These are phyloP conservation scores for Tetraneura akinire DNA, from an alignment of 1,140 invertebrate species.

Conservation along the genomic window DNA sequence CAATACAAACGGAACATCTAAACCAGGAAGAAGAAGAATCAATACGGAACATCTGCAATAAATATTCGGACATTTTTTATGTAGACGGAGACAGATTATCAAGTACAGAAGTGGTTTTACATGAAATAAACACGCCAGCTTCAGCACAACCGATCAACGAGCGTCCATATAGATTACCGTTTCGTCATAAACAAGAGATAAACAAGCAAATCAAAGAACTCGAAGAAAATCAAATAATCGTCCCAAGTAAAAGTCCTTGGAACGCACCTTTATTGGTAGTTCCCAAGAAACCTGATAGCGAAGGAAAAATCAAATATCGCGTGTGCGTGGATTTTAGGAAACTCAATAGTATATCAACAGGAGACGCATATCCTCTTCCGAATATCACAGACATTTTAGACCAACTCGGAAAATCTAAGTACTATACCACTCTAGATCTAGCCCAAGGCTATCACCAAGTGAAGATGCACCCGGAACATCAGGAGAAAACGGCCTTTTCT, in stretches of 20 bases:
- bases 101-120: neutral
- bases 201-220: constrained; percentile 56
- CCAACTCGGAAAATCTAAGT: too few relatives aligned
- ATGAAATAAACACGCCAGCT: neutral
- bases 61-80: constrained; percentile 51
- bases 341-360: too few relatives aligned
- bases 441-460: neutral
- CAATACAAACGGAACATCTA: constrained; percentile 50
- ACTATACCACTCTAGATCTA: neutral
- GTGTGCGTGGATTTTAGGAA: constrained; percentile 36
- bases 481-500: too few relatives aligned
- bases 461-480: too few relatives aligned
- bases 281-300: constrained; percentile 54
- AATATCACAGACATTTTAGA: too few relatives aligned
- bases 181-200: constrained; percentile 57
- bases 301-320: constrained; percentile 53
- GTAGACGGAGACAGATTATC: neutral
- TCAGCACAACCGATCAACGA: constrained; percentile 52
- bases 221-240: constrained; percentile 49
- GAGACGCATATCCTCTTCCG: too few relatives aligned
- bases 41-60: neutral
- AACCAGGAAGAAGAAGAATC: constrained; percentile 51
- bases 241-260: constrained; percentile 50
- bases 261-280: constrained; percentile 50
- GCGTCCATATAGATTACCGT: constrained; percentile 57